Evolutionary conservation across 2,888 invertebrate genomes (phyloP).

Genomic region (Formica aserva): DNA sequence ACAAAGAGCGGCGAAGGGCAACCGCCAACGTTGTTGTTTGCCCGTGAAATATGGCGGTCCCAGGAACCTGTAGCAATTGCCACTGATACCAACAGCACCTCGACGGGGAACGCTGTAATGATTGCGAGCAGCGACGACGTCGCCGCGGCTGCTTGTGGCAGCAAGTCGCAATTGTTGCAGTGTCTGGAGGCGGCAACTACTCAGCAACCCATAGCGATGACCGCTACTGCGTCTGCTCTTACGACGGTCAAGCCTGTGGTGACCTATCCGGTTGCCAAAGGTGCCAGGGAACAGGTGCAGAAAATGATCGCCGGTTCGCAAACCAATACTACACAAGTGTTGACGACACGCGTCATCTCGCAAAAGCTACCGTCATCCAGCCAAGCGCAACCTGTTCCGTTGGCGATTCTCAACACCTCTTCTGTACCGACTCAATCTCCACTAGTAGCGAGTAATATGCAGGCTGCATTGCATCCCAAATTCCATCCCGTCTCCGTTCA

Average conservation of each 20-base stretch:
- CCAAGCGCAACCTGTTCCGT: constrained; percentile 64
- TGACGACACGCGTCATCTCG: constrained; percentile 77
- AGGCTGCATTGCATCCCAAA: constrained; percentile 71
- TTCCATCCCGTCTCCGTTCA: constrained; percentile 71
- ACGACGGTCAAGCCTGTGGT: constrained; percentile 74
- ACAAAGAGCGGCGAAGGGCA: constrained; percentile 48
- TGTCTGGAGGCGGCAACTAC: constrained; percentile 57
- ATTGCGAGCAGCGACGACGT: constrained; percentile 27
- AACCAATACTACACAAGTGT: constrained; percentile 75
- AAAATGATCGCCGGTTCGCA: constrained; percentile 67
- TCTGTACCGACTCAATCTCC: constrained; percentile 37
- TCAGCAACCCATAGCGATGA: constrained; percentile 8
- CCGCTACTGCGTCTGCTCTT: constrained; percentile 61
- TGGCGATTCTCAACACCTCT: constrained; percentile 60
- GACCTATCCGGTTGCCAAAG: constrained; percentile 74
- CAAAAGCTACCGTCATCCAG: constrained; percentile 73
- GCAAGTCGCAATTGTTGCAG: constrained; percentile 64
- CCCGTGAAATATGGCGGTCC: constrained; percentile 53
- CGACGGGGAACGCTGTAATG: constrained; percentile 17
- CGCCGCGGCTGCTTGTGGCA: neutral
- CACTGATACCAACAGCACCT: constrained; percentile 6
- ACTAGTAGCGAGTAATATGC: constrained; percentile 56
- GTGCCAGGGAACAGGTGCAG: constrained; percentile 70
- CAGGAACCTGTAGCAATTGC: constrained; percentile 25
- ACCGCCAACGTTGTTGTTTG: constrained; percentile 45